Percentiles rank a stretch among this genome's conserved stretches.
Conservation (phyloP, 2,797 vertebrate genomes). For the Poecilia gillii region DNA sequence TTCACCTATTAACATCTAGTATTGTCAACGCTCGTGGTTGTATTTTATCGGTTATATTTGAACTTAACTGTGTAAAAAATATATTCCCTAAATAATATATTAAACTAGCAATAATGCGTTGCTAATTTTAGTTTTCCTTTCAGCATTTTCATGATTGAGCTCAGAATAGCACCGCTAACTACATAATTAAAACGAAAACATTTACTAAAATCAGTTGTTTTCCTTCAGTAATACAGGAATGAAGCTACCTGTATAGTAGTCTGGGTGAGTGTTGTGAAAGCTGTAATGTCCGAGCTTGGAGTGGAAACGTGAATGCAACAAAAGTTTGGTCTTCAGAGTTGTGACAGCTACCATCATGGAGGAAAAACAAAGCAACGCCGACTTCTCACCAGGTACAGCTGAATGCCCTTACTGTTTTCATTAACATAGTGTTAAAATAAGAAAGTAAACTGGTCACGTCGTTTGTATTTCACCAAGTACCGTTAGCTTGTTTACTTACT, state of each 20-base stretch:
- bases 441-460: neutral
- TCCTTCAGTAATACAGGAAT: neutral
- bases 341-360: slow-evolving; percentile 60
- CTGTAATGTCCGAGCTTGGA: neutral
- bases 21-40: neutral
- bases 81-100: neutral
- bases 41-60: neutral
- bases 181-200: neutral
- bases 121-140: neutral
- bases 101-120: neutral
- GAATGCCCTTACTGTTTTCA: neutral
- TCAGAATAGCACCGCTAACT: neutral
- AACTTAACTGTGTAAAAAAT: neutral
- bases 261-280: neutral
- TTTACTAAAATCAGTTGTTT: neutral
- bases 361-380: slow-evolving; percentile 31
- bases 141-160: neutral
- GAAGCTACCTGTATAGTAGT: neutral
- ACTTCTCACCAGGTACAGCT: slow-evolving; percentile 64
- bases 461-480: neutral
- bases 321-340: slow-evolving; percentile 52
- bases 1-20: neutral
- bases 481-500: neutral
- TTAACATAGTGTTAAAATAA: accelerated
- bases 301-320: slow-evolving; percentile 52